These are phyloP conservation scores for Apogon hyalosoma DNA, from an alignment of 2,797 vertebrate genomes.

Conservation along the genomic window DNA sequence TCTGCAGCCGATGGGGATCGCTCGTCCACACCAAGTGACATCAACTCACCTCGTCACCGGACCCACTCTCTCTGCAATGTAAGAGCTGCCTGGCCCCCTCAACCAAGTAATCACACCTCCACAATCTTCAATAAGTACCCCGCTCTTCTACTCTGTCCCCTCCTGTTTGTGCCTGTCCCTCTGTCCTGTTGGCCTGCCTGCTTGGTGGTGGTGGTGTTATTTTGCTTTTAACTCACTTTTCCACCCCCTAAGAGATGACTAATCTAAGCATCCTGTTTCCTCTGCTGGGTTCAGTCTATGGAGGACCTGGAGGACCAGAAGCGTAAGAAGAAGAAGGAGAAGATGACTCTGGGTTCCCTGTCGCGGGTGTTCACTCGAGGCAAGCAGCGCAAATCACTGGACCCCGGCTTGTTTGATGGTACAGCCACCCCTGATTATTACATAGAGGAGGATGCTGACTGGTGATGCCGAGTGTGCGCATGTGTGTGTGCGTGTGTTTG, in stretches of 20 bases:
- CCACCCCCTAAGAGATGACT: conserved; percentile 3
- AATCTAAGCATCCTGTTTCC: conserved; percentile 27
- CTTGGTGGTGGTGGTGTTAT: conserved; percentile 39
- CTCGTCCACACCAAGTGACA: conserved; percentile 95
- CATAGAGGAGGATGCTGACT: conserved; percentile 98
- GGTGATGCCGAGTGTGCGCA: conserved; percentile 86
- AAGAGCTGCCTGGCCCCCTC: conserved; percentile 85
- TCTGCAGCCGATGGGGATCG: conserved; percentile 93
- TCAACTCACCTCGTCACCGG: conserved; percentile 97
- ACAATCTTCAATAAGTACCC: conserved; percentile 54
- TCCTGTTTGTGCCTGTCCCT: conserved; percentile 52
- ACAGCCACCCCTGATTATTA: conserved; percentile 96
- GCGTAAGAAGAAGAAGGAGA: conserved; percentile 99
- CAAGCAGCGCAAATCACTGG: conserved; percentile 96
- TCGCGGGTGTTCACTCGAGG: conserved; percentile 95
- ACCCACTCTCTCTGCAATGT: conserved; percentile 99
- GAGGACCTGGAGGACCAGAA: conserved; percentile 99
- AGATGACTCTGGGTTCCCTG: conserved; percentile 97
- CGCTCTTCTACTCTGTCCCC: conserved; percentile 23
- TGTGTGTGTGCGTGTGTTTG: conserved; percentile 47
- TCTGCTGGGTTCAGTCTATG: conserved; percentile 87
- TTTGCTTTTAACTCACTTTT: conserved; percentile 15
- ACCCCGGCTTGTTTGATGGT: conserved; percentile 96
- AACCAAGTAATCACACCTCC: conserved; percentile 81
- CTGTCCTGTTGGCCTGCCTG: conserved; percentile 58